Evolutionary conservation across 2,888 invertebrate genomes (phyloP).

Genomic region (Acanthacorydalis orientalis): DNA sequence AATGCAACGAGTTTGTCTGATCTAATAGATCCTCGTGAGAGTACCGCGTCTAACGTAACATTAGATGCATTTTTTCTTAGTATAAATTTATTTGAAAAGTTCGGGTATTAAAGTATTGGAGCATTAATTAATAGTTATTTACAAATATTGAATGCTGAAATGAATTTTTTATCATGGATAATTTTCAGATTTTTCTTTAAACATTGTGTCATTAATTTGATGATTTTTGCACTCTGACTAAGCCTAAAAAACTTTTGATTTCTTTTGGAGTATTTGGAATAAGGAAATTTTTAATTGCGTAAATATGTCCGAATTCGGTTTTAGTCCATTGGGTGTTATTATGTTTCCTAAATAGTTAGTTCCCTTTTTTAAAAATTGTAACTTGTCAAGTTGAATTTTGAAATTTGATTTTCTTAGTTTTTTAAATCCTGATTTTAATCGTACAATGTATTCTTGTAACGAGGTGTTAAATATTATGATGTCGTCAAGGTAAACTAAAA

Average conservation of each 20-base stretch:
- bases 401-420: slow-evolving; percentile 7
- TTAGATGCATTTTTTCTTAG: not conserved
- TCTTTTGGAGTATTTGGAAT: not conserved
- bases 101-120: not conserved
- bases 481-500: slow-evolving; percentile 14
- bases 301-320: slow-evolving; percentile 2
- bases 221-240: not conserved
- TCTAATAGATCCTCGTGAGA: not conserved
- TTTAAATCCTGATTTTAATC: slow-evolving; percentile 11
- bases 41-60: not conserved
- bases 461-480: slow-evolving; percentile 13
- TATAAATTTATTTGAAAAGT: not conserved
- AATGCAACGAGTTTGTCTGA: not conserved
- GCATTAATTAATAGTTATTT: not conserved
- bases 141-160: not conserved
- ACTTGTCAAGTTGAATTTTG: not conserved
- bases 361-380: not conserved
- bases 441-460: slow-evolving; percentile 13
- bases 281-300: not conserved
- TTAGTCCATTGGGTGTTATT: not conserved
- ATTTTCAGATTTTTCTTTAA: not conserved
- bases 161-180: not conserved
- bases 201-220: not conserved
- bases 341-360: slow-evolving; percentile 1
- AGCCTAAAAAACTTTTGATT: slow-evolving; percentile 1